Evolutionary conservation across 2,888 invertebrate genomes (phyloP).

Genomic region (Cacoxenus indagator): DNA sequence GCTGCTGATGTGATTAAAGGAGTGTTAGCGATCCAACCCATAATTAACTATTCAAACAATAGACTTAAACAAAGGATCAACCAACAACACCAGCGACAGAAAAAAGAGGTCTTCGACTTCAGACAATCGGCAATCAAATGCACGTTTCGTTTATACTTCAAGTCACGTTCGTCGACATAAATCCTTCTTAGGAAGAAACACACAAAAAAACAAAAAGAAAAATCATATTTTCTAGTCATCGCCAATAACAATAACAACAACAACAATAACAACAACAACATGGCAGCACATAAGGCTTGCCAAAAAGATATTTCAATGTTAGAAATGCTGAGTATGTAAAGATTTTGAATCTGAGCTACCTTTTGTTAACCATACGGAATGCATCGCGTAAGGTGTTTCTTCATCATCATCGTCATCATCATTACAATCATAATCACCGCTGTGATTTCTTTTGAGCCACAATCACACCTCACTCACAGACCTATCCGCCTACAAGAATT

Average conservation of each 20-base stretch:
- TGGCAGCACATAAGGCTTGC: background rate
- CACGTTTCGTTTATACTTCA: slow-evolving; percentile 39
- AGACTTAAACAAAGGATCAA: slow-evolving; percentile 50
- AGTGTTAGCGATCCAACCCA: slow-evolving; percentile 62
- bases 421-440: too few relatives aligned
- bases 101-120: background rate
- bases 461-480: background rate
- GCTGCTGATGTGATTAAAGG: slow-evolving; percentile 44
- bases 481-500: background rate
- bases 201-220: too few relatives aligned
- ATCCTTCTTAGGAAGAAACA: slow-evolving; percentile 61
- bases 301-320: slow-evolving; percentile 11
- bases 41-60: slow-evolving; percentile 63
- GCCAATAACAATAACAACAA: slow-evolving; percentile 14
- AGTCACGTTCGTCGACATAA: slow-evolving; percentile 63
- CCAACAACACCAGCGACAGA: background rate
- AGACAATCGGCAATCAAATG: slow-evolving; percentile 53
- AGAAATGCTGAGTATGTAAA: slow-evolving; percentile 8
- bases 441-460: background rate
- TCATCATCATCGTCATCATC: background rate
- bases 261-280: slow-evolving; percentile 1
- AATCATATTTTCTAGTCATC: slow-evolving; percentile 56
- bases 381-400: slow-evolving; percentile 13
- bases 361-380: background rate
- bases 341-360: background rate